A percentile compares a stretch with the other conserved stretches of the same genome.
Conservation (phyloP, 2,113 vertebrate genomes). For the Asarcornis scutulata region DNA sequence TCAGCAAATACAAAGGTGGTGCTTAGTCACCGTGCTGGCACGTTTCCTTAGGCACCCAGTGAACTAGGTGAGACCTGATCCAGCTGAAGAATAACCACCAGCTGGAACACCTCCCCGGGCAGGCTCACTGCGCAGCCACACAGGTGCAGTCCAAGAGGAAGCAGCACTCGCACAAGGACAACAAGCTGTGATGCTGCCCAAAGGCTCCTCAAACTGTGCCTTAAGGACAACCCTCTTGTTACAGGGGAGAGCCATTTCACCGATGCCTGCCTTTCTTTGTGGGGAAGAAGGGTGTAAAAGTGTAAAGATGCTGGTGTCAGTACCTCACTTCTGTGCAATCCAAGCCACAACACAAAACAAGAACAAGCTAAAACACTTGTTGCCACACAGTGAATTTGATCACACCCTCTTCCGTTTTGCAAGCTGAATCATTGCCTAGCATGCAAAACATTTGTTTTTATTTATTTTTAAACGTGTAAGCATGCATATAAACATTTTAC, state of each 20-base stretch:
- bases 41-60: not conserved
- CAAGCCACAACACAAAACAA: not conserved
- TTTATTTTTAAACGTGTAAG: not conserved
- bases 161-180: not conserved
- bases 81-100: not conserved
- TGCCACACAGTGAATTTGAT: not conserved
- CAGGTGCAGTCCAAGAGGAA: not conserved
- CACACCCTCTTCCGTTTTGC: not conserved
- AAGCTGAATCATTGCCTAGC: not conserved
- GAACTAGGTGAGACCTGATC: not conserved
- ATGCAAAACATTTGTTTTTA: not conserved
- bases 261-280: too few species aligned
- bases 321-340: not conserved
- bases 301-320: not conserved
- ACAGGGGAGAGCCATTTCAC: not conserved
- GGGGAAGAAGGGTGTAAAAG: not conserved
- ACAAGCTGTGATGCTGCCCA: not conserved
- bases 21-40: not conserved
- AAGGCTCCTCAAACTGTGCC: not conserved
- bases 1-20: not conserved
- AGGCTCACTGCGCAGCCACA: not conserved
- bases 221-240: not conserved
- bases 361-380: not conserved
- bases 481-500: accelerated
- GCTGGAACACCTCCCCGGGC: not conserved